Evolutionary conservation across 2,113 vertebrate species (phyloP).

Genomic region (Accipiter cooperii): DNA sequence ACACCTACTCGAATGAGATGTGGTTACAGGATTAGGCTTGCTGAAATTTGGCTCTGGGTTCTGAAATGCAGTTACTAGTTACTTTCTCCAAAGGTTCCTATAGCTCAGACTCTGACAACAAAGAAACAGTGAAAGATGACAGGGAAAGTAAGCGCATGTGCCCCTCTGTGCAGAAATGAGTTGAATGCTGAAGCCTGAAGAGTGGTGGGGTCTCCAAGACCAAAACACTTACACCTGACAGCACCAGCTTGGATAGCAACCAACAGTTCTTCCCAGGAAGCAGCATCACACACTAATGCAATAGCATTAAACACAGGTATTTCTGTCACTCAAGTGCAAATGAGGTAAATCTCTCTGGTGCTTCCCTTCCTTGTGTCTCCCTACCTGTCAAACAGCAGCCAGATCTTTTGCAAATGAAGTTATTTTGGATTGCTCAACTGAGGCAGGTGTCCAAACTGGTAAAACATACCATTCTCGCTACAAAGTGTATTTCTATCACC

Average conservation of each 20-base stretch:
- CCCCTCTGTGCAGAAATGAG: not conserved
- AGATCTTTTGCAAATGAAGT: slow-evolving; percentile 34
- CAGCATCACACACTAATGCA: not conserved
- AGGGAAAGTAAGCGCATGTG: not conserved
- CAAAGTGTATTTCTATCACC: not conserved
- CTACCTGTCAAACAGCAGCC: not conserved
- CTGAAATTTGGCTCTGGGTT: not conserved
- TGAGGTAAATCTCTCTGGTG: not conserved
- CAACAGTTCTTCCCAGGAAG: not conserved
- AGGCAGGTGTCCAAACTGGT: not conserved
- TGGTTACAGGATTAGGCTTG: not conserved
- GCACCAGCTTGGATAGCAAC: not conserved
- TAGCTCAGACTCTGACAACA: not conserved
- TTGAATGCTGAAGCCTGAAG: not conserved
- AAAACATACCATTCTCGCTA: not conserved
- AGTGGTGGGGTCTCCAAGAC: not conserved
- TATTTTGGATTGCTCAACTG: not conserved
- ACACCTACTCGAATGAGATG: not conserved
- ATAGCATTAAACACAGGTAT: not conserved
- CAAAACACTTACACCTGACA: not conserved
- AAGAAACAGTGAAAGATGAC: not conserved
- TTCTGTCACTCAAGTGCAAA: not conserved
- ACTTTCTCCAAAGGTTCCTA: not conserved
- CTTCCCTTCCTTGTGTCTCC: not conserved
- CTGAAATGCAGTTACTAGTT: not conserved